Evolutionary conservation across 2,888 invertebrate genomes (phyloP).

Genomic region (Orchesellides sinensis): DNA sequence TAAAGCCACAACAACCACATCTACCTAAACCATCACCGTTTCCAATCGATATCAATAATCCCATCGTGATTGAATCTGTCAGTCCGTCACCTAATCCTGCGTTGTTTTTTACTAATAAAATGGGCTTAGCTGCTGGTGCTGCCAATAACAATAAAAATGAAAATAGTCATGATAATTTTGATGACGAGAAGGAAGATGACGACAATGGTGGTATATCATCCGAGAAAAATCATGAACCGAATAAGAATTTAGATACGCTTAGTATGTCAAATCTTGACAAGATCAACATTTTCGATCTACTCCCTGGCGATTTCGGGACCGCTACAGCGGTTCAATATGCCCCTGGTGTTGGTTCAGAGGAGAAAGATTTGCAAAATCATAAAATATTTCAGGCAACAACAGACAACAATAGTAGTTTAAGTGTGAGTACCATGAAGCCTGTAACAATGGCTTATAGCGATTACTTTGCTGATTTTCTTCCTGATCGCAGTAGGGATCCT

Average conservation of each 20-base stretch:
- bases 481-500: slow-evolving; percentile 61
- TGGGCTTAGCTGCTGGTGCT: slow-evolving; percentile 45
- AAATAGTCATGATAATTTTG: slow-evolving; percentile 13
- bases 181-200: no score
- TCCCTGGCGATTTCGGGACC: slow-evolving; percentile 71
- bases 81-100: slow-evolving; percentile 39
- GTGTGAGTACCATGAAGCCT: neutral
- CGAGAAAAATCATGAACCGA: slow-evolving; percentile 35
- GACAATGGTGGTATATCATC: slow-evolving; percentile 15
- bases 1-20: slow-evolving; percentile 53
- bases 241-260: slow-evolving; percentile 2
- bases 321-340: slow-evolving; percentile 71
- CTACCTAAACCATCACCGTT: slow-evolving; percentile 22
- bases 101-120: slow-evolving; percentile 64
- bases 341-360: slow-evolving; percentile 35
- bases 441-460: slow-evolving; percentile 39
- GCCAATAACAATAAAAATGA: slow-evolving; percentile 3
- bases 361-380: slow-evolving; percentile 22
- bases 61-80: slow-evolving; percentile 56
- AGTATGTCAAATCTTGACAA: slow-evolving; percentile 48
- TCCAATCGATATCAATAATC: slow-evolving; percentile 40
- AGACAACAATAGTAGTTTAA: neutral
- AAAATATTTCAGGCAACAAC: slow-evolving; percentile 6
- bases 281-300: slow-evolving; percentile 72
- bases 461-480: slow-evolving; percentile 66